phyloP scores from a whole-genome alignment of 2,113 vertebrate genomes.

The Quiscalus mexicanus region DNA sequence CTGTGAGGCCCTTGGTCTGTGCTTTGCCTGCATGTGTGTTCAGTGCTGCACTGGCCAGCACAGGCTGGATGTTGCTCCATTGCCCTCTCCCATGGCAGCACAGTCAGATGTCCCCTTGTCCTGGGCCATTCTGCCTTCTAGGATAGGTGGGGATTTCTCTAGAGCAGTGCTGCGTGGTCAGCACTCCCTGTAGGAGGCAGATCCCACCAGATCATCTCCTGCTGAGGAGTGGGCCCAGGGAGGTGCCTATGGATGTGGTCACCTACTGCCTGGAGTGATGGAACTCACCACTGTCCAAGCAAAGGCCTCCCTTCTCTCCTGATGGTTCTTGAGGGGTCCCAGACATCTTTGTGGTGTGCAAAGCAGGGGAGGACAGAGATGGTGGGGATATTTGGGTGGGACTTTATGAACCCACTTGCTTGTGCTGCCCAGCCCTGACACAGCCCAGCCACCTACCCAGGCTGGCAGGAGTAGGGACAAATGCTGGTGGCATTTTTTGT shows the following conservation, averaged over 20 bases:
- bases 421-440: neutral
- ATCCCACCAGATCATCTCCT: neutral
- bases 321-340: neutral
- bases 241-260: neutral
- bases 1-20: fast-evolving
- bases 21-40: fast-evolving
- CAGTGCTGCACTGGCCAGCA: neutral
- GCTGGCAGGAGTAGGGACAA: neutral
- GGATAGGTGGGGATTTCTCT: neutral
- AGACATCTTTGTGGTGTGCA: neutral
- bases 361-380: neutral
- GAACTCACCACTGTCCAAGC: neutral
- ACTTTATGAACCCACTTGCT: neutral
- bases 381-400: neutral
- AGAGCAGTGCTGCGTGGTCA: neutral
- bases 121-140: neutral
- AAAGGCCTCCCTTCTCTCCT: neutral
- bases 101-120: neutral
- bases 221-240: neutral
- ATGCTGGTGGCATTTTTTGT: neutral
- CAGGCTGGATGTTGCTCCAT: neutral
- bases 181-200: neutral
- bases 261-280: neutral
- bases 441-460: neutral
- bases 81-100: fast-evolving